These are phyloP conservation scores for Zhengitettix transpicula DNA, from an alignment of 2,888 invertebrate species.

Conservation along the genomic window DNA sequence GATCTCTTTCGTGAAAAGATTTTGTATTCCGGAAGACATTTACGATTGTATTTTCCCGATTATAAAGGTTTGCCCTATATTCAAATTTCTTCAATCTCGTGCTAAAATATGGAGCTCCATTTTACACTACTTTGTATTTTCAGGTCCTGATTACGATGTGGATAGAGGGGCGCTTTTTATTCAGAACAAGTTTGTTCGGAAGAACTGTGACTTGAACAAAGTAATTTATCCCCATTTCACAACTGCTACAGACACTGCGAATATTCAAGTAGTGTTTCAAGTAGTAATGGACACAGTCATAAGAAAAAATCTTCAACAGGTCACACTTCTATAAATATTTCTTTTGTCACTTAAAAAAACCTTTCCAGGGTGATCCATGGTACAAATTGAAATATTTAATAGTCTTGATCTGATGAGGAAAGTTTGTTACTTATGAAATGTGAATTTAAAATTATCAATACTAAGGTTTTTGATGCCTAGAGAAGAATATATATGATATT, in stretches of 20 bases:
- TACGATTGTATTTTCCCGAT: conserved; percentile 40
- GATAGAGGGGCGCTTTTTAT: conserved; percentile 44
- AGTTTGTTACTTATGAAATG: too few species aligned
- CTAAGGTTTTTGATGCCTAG: too few species aligned
- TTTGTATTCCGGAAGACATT: conserved; percentile 40
- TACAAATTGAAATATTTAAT: too few species aligned
- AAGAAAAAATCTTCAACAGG: conserved; percentile 39
- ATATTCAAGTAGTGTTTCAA: conserved; percentile 46
- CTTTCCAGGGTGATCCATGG: too few species aligned
- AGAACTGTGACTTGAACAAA: conserved; percentile 36
- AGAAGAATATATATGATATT: too few species aligned
- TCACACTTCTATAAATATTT: conserved; percentile 28
- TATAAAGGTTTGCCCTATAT: conserved; percentile 28
- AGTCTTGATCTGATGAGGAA: too few species aligned
- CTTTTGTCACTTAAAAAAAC: too few species aligned
- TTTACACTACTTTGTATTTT: conserved; percentile 5
- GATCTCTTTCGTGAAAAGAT: conserved; percentile 49
- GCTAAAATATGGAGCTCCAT: too few species aligned
- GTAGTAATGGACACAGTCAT: conserved; percentile 49
- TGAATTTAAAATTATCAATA: too few species aligned
- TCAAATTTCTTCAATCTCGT: too few species aligned
- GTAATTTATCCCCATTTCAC: conserved; percentile 47
- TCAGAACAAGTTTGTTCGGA: conserved; percentile 39
- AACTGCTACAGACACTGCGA: conserved; percentile 47
- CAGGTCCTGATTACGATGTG: conserved; percentile 43